Base-by-base conservation (phyloP, 2,113 vertebrate genomes). In the Carettochelys insculpta region DNA sequence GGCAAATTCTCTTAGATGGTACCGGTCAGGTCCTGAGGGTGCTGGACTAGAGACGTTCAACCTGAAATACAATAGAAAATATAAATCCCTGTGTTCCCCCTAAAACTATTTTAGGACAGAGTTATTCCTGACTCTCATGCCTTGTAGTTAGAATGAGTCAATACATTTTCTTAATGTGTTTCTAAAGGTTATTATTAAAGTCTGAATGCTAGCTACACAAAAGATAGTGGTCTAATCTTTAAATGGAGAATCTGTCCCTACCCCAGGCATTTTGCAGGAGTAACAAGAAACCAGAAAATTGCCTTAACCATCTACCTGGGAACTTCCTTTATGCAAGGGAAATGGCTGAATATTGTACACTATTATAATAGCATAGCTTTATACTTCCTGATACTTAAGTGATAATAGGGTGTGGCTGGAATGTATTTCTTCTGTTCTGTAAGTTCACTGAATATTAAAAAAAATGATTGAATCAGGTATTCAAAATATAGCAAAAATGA, bases 331-430 rank as follows among this genome's bases (percentile, higher is more conserved):
- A 81, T 48, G 78, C 52, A 53, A 73, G 75, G 10, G 7, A 80
- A 81, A 6, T 16, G 8, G 11, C 34, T 48, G 1, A 13, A 11
- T 6, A 83, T 25, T 0, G 0, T 6, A 51, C 6, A 25, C 45
- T 56, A 4, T 29, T 76, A 11, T 31, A 82, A 11, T 3, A 52
- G n/a, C 16, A 5, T 1, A 24, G 1, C 1, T 0, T 38, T 68
- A 38, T 5, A 38, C 19, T 4, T 68, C n/a, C n/a, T 68, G n/a
- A 68, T 19, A 17, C 20, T 20, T 19, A 56, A 25, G 25, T 27
- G 54, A 38, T 68, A 68, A 20, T 34, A 17, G 34, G n/a, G 0
- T 47, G 61, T 5, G 3, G 1, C 10, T 77, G 38, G 4, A 75
- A 77, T 79, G 3, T 54, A 47, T 65, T 7, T 78, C 82, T 41